phyloP scores from a whole-genome alignment of 2,113 vertebrate species.

The Charina bottae region DNA sequence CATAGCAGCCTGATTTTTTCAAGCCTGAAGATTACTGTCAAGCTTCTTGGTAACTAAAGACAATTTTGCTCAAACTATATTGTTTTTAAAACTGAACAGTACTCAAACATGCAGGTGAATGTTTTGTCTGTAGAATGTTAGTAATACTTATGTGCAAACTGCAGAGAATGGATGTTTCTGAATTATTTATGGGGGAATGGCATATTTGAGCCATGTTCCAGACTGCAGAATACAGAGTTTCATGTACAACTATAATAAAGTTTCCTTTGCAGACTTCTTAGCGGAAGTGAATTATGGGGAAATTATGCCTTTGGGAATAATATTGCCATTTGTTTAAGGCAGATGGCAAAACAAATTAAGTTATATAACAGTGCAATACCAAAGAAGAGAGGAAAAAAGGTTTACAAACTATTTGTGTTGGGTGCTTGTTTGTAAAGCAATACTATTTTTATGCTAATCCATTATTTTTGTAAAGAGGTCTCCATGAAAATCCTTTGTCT shows the following conservation, averaged over 20 bases:
- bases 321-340: conserved; percentile 58
- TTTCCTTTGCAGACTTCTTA: conserved; percentile 39
- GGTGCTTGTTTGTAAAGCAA: background rate
- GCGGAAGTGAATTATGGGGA: conserved; percentile 54
- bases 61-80: background rate
- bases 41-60: background rate
- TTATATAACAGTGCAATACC: conserved; percentile 31
- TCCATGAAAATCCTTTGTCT: conserved; percentile 3
- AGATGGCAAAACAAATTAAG: conserved; percentile 64
- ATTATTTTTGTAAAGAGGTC: background rate
- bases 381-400: conserved; percentile 49
- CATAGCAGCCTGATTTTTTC: background rate
- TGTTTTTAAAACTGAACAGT: conserved; percentile 27
- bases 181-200: conserved; percentile 21
- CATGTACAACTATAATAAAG: conserved; percentile 18
- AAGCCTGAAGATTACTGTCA: background rate
- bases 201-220: conserved; percentile 9
- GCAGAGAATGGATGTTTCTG: conserved; percentile 21
- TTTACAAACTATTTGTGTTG: conserved; percentile 36
- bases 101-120: background rate
- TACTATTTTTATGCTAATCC: conserved; percentile 33
- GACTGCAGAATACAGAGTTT: conserved; percentile 9
- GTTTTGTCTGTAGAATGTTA: background rate
- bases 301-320: conserved; percentile 50
- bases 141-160: background rate